Conservation (phyloP, 2,888 invertebrate species). For the Ectobius pallidus region DNA sequence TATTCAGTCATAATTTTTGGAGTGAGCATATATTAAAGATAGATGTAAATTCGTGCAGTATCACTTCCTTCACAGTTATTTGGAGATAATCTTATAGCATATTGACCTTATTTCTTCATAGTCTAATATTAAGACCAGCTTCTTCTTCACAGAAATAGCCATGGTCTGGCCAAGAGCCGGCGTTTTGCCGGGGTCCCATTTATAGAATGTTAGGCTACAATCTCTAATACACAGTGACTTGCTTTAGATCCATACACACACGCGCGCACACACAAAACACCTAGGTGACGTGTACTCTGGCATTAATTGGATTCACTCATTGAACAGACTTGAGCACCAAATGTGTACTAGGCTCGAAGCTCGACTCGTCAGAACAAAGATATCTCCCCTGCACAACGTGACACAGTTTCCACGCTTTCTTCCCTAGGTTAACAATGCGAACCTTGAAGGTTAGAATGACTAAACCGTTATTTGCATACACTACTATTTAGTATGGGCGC, state of each 20-base stretch:
- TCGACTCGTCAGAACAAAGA: not conserved
- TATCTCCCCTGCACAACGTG: not conserved
- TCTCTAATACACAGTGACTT: not conserved
- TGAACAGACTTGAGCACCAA: not conserved
- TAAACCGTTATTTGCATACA: not conserved
- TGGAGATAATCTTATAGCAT: not conserved
- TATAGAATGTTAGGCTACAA: slow-evolving; percentile 3
- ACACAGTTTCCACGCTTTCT: not conserved
- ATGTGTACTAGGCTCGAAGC: not conserved
- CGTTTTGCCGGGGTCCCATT: not conserved
- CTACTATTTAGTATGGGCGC: not conserved
- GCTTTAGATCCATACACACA: not conserved
- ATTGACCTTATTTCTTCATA: not conserved
- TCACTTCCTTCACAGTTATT: not conserved
- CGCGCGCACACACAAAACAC: no score
- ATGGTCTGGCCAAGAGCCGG: not conserved
- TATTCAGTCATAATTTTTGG: not conserved
- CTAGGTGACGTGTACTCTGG: no score
- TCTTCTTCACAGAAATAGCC: not conserved
- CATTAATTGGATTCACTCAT: not conserved
- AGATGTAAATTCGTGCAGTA: not conserved
- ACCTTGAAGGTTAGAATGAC: not conserved
- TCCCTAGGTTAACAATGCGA: not conserved
- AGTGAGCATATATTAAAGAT: not conserved
- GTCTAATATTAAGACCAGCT: slow-evolving; percentile 1